A percentile compares a stretch with the other conserved stretches of the same genome.
These are phyloP conservation scores for Pseudorhombus dupliciocellatus DNA, from an alignment of 2,113 vertebrate species.

Conservation along the genomic window DNA sequence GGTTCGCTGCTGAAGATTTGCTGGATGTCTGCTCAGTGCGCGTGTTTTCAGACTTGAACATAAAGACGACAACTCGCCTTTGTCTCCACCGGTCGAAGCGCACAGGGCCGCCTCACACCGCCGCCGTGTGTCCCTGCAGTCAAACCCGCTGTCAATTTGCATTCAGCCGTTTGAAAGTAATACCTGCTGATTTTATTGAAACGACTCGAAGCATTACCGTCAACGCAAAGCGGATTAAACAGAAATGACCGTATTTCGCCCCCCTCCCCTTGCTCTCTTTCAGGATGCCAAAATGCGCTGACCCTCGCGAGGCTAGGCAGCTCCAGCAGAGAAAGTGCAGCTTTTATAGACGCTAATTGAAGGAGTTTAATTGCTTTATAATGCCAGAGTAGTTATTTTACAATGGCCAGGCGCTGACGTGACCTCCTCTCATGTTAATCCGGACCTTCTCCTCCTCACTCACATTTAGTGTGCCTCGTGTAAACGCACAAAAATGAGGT, in stretches of 20 bases:
- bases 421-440: slow-evolving; percentile 54
- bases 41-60: no score
- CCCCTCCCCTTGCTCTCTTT: slow-evolving; percentile 51
- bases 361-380: slow-evolving; percentile 81
- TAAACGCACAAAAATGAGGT: not conserved
- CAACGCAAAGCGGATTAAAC: slow-evolving; percentile 67
- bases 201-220: slow-evolving; percentile 67
- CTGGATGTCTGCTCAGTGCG: no score
- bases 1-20: no score
- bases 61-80: not conserved
- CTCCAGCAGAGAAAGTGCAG: slow-evolving; percentile 70
- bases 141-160: slow-evolving; percentile 57
- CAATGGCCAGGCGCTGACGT: slow-evolving; percentile 57
- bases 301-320: slow-evolving; percentile 64
- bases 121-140: slow-evolving; percentile 32
- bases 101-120: slow-evolving; percentile 20
- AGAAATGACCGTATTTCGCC: slow-evolving; percentile 67
- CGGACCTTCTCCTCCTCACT: slow-evolving; percentile 37
- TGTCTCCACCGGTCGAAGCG: not conserved
- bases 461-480: slow-evolving; percentile 20
- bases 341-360: slow-evolving; percentile 82
- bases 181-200: slow-evolving; percentile 74
- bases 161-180: slow-evolving; percentile 59
- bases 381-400: slow-evolving; percentile 73
- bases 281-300: slow-evolving; percentile 63